Conservation (phyloP, 1,140 invertebrate genomes). For the Drosophila pachea region DNA sequence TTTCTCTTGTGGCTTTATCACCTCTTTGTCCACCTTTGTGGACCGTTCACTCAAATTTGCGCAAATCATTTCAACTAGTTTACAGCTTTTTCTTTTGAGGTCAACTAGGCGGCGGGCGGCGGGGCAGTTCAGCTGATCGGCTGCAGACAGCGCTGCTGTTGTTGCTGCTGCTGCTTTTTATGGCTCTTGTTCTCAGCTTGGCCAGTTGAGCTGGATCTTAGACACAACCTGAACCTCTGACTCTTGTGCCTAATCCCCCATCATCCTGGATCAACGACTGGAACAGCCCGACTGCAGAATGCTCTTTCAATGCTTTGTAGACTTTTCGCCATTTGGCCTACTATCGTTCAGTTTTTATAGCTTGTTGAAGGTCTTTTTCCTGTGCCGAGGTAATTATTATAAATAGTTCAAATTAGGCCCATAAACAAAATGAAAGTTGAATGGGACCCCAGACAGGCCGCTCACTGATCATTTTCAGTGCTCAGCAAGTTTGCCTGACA, state of each 20-base stretch:
- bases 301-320: too few species aligned
- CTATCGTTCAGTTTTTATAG: too few species aligned
- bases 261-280: slow-evolving; percentile 53
- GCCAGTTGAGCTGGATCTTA: background rate
- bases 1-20: background rate
- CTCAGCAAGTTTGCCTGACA: slow-evolving; percentile 34
- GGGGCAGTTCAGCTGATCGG: slow-evolving; percentile 18
- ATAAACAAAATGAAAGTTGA: slow-evolving; percentile 71
- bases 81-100: slow-evolving; percentile 25
- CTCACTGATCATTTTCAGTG: slow-evolving; percentile 39
- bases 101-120: slow-evolving; percentile 27
- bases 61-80: slow-evolving; percentile 32
- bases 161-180: slow-evolving; percentile 9
- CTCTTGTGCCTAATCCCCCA: slow-evolving; percentile 43
- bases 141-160: slow-evolving; percentile 7
- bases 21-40: slow-evolving; percentile 1
- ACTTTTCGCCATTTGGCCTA: too few species aligned
- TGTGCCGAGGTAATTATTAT: slow-evolving; percentile 68
- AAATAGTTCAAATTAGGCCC: slow-evolving; percentile 68
- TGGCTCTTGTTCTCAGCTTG: background rate
- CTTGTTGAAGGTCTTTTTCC: slow-evolving; percentile 29
- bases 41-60: slow-evolving; percentile 33
- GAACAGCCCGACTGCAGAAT: slow-evolving; percentile 28
- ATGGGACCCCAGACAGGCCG: slow-evolving; percentile 14
- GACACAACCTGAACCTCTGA: slow-evolving; percentile 9